phyloP scores from a whole-genome alignment of 2,797 vertebrate species.

The Diceros bicornis region DNA sequence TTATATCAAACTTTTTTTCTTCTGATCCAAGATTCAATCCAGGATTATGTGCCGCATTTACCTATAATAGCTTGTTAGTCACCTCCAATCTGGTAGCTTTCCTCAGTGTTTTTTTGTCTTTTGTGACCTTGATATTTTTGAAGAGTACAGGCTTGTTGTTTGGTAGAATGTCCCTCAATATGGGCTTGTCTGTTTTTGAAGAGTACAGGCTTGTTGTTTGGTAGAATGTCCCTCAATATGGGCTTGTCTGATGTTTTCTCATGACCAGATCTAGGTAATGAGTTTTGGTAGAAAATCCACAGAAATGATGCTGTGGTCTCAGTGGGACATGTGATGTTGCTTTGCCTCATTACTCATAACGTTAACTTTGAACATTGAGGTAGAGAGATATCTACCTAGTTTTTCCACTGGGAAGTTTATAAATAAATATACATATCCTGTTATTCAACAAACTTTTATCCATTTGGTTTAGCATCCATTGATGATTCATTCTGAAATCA shows the following conservation, averaged over 20 bases:
- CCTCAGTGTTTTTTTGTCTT: not conserved
- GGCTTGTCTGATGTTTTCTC: not conserved
- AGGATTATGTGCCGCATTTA: not conserved
- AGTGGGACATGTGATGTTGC: not conserved
- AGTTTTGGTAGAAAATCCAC: not conserved
- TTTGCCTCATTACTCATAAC: not conserved
- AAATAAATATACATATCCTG: not conserved
- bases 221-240: not conserved
- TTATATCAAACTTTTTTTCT: not conserved
- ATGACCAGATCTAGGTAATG: not conserved
- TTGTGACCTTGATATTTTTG: not conserved
- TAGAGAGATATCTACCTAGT: not conserved
- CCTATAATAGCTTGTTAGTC: not conserved
- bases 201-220: not conserved
- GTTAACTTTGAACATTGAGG: not conserved
- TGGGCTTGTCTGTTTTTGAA: not conserved
- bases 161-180: not conserved
- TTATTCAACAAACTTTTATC: not conserved
- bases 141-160: not conserved
- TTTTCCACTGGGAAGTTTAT: not conserved
- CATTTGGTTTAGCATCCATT: not conserved
- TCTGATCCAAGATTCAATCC: not conserved
- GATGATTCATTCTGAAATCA: not conserved
- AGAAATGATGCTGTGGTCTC: not conserved
- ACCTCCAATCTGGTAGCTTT: not conserved